Evolutionary conservation across 2,113 vertebrate genomes (phyloP).

Genomic region (Tangachromis dhanisi): DNA sequence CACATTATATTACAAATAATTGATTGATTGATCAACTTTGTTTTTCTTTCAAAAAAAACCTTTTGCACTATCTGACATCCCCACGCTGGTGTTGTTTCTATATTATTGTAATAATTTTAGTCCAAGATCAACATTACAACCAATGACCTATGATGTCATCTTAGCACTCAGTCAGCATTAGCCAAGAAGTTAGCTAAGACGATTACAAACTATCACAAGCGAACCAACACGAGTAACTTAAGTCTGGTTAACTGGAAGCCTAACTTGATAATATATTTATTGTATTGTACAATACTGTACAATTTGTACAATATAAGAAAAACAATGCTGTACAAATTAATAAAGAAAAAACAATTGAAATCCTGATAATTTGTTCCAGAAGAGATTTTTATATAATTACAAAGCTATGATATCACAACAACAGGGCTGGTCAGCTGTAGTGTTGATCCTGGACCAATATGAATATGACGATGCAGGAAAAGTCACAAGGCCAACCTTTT

Average conservation of each 20-base stretch:
- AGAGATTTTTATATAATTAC: not conserved
- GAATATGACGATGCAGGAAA: not conserved
- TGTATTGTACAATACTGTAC: not conserved
- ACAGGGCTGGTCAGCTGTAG: not conserved
- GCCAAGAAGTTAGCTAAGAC: rapidly evolving
- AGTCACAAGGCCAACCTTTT: not conserved
- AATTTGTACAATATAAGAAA: not conserved
- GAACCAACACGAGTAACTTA: not conserved
- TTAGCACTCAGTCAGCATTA: not conserved
- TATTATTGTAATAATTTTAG: not conserved
- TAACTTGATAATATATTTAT: not conserved
- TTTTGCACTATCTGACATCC: not conserved
- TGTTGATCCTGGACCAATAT: not conserved
- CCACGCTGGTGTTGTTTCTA: not conserved
- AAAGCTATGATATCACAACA: not conserved
- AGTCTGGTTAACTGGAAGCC: not conserved
- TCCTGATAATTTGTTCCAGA: not conserved
- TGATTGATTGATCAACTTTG: not conserved
- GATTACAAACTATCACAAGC: not conserved
- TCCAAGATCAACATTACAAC: not conserved
- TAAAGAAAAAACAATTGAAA: not conserved
- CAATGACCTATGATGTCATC: not conserved
- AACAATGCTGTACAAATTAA: not conserved
- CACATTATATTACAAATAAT: not conserved
- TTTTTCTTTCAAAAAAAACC: rapidly evolving